Conservation (phyloP, 1,140 invertebrate species). For the Sipha flava region DNA sequence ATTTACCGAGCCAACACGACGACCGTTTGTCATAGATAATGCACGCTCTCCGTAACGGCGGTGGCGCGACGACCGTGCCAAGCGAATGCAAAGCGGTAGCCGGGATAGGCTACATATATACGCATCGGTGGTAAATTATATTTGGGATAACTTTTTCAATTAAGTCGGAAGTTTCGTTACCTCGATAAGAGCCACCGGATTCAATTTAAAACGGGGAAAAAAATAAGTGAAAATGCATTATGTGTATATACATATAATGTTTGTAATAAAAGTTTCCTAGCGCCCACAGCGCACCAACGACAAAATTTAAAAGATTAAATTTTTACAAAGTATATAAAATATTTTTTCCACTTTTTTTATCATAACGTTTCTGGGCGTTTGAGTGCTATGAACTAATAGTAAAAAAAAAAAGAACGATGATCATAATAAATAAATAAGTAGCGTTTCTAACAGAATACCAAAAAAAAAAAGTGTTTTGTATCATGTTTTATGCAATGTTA, state of each 20-base stretch:
- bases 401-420: neutral
- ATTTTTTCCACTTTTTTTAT: neutral
- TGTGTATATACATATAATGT: neutral
- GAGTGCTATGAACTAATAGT: neutral
- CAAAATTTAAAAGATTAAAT: neutral
- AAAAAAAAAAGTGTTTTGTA: neutral
- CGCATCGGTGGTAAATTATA: neutral
- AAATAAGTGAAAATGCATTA: neutral
- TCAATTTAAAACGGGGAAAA: neutral
- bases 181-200: neutral
- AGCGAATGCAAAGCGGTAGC: neutral
- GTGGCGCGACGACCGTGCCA: neutral
- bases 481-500: neutral
- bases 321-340: neutral
- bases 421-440: neutral
- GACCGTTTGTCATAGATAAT: neutral
- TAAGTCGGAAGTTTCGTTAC: conserved; percentile 1
- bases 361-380: neutral
- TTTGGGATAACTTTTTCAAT: conserved; percentile 10
- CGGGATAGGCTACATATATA: neutral
- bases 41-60: neutral
- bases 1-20: neutral
- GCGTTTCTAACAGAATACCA: no score
- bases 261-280: conserved; percentile 1
- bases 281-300: neutral